These are phyloP conservation scores for Rhinella marina DNA, from an alignment of 2,797 vertebrate genomes.

Conservation along the genomic window DNA sequence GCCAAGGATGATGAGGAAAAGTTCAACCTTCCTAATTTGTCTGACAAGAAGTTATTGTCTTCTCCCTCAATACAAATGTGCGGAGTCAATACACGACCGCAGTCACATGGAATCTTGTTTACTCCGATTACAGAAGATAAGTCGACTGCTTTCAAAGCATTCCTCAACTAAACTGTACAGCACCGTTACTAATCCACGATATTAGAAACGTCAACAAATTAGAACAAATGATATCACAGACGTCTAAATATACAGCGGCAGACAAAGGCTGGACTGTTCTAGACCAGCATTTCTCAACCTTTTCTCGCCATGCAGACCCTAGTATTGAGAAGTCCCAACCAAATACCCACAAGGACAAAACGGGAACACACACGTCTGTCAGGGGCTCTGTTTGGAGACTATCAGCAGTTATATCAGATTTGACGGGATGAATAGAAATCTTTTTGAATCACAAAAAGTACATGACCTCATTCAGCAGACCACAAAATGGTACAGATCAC, in stretches of 20 bases:
- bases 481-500: too few species aligned
- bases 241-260: too few species aligned
- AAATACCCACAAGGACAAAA: too few species aligned
- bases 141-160: background rate
- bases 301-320: too few species aligned
- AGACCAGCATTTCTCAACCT: background rate
- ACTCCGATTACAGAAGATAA: background rate
- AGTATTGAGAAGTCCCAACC: too few species aligned
- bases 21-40: background rate
- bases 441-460: too few species aligned
- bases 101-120: conserved; percentile 28
- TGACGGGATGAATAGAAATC: too few species aligned
- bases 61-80: background rate
- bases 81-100: background rate
- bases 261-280: background rate
- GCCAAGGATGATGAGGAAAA: background rate
- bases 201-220: conserved; percentile 37
- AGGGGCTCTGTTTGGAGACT: too few species aligned
- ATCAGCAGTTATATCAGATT: too few species aligned
- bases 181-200: conserved; percentile 10
- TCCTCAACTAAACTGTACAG: background rate
- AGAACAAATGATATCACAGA: background rate
- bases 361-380: too few species aligned
- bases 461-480: too few species aligned
- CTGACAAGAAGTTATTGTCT: background rate